These are phyloP conservation scores for Alligator sinensis DNA, from an alignment of 2,113 vertebrate species.

Conservation along the genomic window DNA sequence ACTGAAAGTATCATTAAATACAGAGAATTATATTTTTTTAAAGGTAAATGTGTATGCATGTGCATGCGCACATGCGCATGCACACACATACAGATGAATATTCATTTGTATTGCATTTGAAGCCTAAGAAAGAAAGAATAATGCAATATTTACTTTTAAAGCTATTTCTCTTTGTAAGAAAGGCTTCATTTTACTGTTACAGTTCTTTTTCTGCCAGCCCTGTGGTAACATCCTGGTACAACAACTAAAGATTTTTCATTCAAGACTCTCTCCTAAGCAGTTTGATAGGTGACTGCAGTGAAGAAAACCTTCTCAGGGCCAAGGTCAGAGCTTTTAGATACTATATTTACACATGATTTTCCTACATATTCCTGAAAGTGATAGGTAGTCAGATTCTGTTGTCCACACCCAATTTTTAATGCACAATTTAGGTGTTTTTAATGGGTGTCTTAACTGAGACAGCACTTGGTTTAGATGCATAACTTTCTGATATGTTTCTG, in stretches of 20 bases:
- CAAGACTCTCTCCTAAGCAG: neutral
- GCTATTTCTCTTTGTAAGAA: neutral
- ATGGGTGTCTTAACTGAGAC: neutral
- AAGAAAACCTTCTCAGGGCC: neutral
- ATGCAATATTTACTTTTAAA: neutral
- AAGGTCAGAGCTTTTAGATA: neutral
- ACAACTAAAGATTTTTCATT: neutral
- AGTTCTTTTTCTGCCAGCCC: neutral
- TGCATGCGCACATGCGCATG: no score
- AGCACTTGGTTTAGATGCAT: neutral
- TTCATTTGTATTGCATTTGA: slow-evolving; percentile 14
- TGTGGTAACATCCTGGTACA: neutral
- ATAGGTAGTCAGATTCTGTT: neutral
- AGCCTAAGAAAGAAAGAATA: neutral
- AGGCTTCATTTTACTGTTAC: neutral
- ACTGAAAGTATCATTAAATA: slow-evolving; percentile 28
- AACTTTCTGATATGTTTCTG: neutral
- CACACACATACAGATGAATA: neutral
- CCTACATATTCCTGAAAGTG: neutral
- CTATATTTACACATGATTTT: neutral
- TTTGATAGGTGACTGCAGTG: slow-evolving; percentile 9
- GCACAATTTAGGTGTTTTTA: accelerated
- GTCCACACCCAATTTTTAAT: neutral
- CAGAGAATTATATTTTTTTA: slow-evolving; percentile 22
- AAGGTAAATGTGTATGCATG: neutral